Evolutionary conservation across 2,797 vertebrate species (phyloP).

Genomic region (Poecilia velifera): DNA sequence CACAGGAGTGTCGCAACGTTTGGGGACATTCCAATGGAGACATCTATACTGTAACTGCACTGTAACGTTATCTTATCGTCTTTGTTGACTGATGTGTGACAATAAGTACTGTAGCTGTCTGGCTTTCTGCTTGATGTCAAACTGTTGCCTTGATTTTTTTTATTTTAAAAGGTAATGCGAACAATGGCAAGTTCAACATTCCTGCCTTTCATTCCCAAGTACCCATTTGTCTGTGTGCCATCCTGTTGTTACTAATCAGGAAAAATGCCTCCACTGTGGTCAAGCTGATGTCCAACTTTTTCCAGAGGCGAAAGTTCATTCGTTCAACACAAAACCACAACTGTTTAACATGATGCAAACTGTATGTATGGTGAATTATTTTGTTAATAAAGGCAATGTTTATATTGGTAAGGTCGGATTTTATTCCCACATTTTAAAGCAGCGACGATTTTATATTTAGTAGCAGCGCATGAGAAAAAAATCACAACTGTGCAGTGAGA

Average conservation of each 20-base stretch:
- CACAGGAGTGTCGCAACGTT: constrained; percentile 69
- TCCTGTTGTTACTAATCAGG: constrained; percentile 67
- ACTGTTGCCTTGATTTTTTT: constrained; percentile 58
- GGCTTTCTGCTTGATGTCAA: constrained; percentile 63
- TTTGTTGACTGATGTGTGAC: constrained; percentile 55
- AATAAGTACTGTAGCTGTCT: constrained; percentile 68
- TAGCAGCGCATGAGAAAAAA: background rate
- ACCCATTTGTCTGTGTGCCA: constrained; percentile 50
- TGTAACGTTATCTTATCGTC: constrained; percentile 64
- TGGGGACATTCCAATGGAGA: constrained; percentile 80
- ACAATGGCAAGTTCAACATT: constrained; percentile 59
- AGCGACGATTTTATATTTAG: background rate
- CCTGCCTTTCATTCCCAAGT: constrained; percentile 64
- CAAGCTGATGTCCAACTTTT: constrained; percentile 51
- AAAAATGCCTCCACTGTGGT: constrained; percentile 60
- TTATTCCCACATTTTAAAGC: constrained; percentile 20
- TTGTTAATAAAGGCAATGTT: constrained; percentile 83
- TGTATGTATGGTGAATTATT: constrained; percentile 80
- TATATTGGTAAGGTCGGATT: constrained; percentile 61
- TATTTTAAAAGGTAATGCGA: constrained; percentile 37
- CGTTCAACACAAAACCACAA: constrained; percentile 53
- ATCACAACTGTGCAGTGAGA: background rate
- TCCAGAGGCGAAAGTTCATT: constrained; percentile 26
- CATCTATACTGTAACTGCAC: constrained; percentile 77
- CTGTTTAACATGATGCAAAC: constrained; percentile 74